A percentile compares a stretch with the other conserved stretches of the same genome.
These are phyloP conservation scores for Seira musarum DNA, from an alignment of 2,888 invertebrate species.

Conservation along the genomic window DNA sequence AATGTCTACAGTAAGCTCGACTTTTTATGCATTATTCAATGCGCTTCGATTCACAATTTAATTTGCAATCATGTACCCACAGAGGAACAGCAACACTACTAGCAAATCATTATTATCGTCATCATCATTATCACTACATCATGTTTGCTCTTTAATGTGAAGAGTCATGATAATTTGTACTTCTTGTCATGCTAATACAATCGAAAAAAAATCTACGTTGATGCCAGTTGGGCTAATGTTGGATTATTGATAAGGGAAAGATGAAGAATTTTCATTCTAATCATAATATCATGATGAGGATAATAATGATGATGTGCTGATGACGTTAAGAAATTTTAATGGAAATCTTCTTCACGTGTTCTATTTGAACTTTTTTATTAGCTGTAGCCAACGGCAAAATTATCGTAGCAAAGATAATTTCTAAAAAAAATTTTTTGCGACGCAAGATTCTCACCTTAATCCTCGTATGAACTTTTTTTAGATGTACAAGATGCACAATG, in stretches of 20 bases:
- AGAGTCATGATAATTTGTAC: background rate
- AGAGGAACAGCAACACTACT: background rate
- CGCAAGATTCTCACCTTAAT: no score
- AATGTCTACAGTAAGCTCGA: slow-evolving; percentile 63
- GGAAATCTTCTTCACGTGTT: no score
- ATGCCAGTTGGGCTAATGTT: no score
- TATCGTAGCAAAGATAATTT: no score
- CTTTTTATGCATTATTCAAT: slow-evolving; percentile 13
- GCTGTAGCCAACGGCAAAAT: slow-evolving; percentile 68
- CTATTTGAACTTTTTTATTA: slow-evolving; percentile 27
- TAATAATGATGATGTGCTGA: no score
- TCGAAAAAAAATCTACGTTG: no score
- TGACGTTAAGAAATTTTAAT: no score
- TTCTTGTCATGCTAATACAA: background rate
- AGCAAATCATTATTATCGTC: background rate
- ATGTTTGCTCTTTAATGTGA: background rate
- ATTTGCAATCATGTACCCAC: background rate
- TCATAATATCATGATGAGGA: no score
- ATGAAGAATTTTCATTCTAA: background rate
- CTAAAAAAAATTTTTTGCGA: no score
- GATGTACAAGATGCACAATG: slow-evolving; percentile 64
- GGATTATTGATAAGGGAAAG: background rate
- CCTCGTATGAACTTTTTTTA: slow-evolving; percentile 20
- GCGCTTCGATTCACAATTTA: background rate
- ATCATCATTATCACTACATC: no score